Evolutionary conservation across 2,113 vertebrate genomes (phyloP).

Genomic region (Elephas maximus): DNA sequence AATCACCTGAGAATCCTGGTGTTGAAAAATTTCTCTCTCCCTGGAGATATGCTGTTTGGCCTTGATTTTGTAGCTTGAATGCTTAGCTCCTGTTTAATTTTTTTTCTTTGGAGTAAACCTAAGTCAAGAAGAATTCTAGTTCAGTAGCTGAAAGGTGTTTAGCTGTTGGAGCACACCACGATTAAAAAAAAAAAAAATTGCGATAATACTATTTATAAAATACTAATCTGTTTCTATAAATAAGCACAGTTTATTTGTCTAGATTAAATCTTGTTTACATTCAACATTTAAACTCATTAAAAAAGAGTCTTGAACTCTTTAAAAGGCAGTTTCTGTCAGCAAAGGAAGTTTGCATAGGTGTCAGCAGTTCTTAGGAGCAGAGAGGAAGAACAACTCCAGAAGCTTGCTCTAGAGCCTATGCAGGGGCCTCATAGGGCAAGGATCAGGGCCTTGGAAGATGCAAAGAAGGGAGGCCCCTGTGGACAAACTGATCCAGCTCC

Average conservation of each 20-base stretch:
- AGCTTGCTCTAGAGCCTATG: fast-evolving
- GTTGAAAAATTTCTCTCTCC: not conserved
- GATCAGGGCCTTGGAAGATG: not conserved
- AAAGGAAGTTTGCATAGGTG: not conserved
- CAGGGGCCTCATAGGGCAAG: not conserved
- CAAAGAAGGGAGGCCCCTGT: not conserved
- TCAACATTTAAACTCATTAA: not conserved
- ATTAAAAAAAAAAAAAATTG: too few species aligned
- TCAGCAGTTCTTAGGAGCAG: not conserved
- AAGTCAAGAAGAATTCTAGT: not conserved
- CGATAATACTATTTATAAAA: not conserved
- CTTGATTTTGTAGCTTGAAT: not conserved
- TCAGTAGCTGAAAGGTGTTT: not conserved
- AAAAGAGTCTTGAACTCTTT: constrained; percentile 34
- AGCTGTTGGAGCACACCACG: not conserved
- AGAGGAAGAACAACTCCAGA: not conserved
- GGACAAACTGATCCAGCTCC: not conserved
- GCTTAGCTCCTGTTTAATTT: not conserved
- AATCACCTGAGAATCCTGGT: not conserved
- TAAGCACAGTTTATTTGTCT: not conserved
- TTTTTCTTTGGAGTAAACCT: not conserved
- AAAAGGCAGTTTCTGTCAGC: constrained; percentile 7
- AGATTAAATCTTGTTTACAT: constrained; percentile 33
- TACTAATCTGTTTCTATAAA: not conserved
- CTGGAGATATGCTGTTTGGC: not conserved